These are phyloP conservation scores for Lasioglossum marginatum DNA, from an alignment of 2,888 invertebrate species.

Conservation along the genomic window DNA sequence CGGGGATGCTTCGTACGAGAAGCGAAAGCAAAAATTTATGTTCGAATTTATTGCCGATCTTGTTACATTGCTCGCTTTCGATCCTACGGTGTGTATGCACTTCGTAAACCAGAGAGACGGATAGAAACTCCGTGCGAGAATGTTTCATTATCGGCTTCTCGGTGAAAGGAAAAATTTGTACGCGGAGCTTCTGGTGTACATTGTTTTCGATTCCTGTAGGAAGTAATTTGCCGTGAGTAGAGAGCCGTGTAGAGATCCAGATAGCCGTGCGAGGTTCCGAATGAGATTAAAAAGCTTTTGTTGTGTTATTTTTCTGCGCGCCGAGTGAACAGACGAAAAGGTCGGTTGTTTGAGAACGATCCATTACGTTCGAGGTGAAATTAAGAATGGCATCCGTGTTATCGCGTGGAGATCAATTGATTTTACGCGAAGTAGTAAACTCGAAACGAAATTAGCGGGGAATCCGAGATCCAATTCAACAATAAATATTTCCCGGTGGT, in stretches of 20 bases:
- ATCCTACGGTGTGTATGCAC: not conserved
- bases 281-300: not conserved
- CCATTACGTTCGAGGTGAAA: not conserved
- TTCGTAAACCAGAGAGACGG: not conserved
- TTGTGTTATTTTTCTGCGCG: not conserved
- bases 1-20: not conserved
- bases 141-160: not conserved
- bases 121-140: not conserved
- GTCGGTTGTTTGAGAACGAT: not conserved
- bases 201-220: not conserved
- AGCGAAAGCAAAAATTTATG: not conserved
- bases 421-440: not conserved
- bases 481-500: not conserved
- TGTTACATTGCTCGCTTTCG: not conserved
- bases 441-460: not conserved
- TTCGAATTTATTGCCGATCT: not conserved
- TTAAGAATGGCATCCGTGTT: not conserved
- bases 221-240: not conserved
- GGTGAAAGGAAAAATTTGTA: not conserved
- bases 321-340: not conserved
- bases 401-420: not conserved
- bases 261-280: not conserved
- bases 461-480: not conserved
- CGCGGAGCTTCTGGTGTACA: not conserved
- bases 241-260: not conserved